Percentiles rank a stretch among this genome's conserved stretches.
Conservation (phyloP, 64 coral and sea anemone species). For the Astreopora myriophthalma region DNA sequence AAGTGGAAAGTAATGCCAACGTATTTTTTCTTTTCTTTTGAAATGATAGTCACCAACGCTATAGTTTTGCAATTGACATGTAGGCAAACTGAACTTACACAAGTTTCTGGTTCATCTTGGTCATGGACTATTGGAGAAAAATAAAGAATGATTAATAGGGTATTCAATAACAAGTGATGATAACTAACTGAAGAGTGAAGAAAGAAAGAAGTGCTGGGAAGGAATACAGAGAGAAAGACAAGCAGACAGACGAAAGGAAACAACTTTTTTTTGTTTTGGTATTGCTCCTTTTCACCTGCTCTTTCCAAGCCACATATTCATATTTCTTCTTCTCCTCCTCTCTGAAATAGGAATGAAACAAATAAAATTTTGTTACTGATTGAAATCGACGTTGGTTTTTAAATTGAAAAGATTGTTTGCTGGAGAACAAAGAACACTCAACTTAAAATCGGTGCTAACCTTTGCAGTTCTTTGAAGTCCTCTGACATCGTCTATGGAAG, state of each 20-base stretch:
- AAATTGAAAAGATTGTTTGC: background rate
- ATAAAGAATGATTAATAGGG: background rate
- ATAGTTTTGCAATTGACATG: too few relatives aligned
- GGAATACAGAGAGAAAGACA: background rate
- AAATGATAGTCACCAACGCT: background rate
- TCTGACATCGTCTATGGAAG: background rate
- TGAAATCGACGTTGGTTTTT: background rate
- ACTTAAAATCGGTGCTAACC: background rate
- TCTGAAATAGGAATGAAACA: background rate
- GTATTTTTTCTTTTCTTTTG: background rate
- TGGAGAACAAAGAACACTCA: background rate
- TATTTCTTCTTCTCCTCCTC: background rate
- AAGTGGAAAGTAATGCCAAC: background rate
- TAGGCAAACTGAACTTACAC: background rate
- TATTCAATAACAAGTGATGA: too few relatives aligned
- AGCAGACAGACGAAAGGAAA: background rate
- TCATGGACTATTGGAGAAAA: background rate
- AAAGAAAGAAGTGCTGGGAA: too few relatives aligned
- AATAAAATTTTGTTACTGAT: background rate
- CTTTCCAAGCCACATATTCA: background rate
- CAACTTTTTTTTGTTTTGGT: background rate
- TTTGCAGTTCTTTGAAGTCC: background rate
- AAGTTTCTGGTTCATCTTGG: background rate
- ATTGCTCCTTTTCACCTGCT: background rate
- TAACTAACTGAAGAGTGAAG: background rate